Base-by-base conservation (phyloP, 2,888 invertebrate genomes). In the Volucella inflata region DNA sequence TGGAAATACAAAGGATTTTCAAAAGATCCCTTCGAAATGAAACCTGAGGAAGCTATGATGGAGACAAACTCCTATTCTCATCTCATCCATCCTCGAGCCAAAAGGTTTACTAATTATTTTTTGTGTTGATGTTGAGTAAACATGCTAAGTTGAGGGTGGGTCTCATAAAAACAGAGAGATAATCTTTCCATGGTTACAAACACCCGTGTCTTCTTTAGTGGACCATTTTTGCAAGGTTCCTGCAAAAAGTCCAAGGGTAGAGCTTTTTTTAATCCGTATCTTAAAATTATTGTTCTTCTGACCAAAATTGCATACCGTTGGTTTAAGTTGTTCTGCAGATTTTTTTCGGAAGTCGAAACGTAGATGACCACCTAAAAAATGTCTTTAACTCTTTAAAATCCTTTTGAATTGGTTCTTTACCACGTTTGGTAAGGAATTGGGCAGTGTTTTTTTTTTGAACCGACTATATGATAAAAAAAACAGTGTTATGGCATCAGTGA, bases 41-140 rank as follows among this genome's bases (percentile, higher is more conserved):
- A 59, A 76, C 76, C 10, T 59, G 38, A 21, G 44, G 51, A 44
- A 59, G 59, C 44, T 44, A 51, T 46, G 21, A 40, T 57, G 53
- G 9, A 21, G 46, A 62, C 2, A 64, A 16, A 55, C 16, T 11
- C 48, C 59, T 17, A 10, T 21, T 16, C 48, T 48, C 48, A 11
- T 48, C 55, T 44, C 60, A 78, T 72, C 48, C 60, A 78, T 72
- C 16, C 79, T 46, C 62, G 51, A 64, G 64, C 38, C 75, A 59
- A 71, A 70, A 50, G 62, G 60, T 67, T 67, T 80, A 60, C 71
- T 85, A 85, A 80, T 85, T 76, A 76, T 76, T 80, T 85, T 71
- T 80, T 68, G 67, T 85, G 70, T 71, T 17, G 48, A 59, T 44
- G 59, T 50, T 46, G 74, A 68, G 57, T 70, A 65, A 78, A 68